A percentile compares a stretch with the other conserved stretches of the same genome.
Conservation (phyloP, 2,113 vertebrate genomes). For the zebrafish (Danio rerio) region GRCz12tu NC_133176.1:51431501-51432000, state of each 20-base stretch:
- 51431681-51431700: constrained; percentile 53
- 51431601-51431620: constrained; percentile 15
- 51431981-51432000: no score
- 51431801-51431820: constrained; percentile 56
- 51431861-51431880: constrained; percentile 45
- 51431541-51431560: not conserved
- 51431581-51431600: not conserved
- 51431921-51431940: not conserved
- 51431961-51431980: no score
- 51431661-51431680: constrained; percentile 55
- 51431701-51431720: constrained; percentile 63
- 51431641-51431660: constrained; percentile 66
- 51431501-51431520: not conserved
- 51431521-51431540: not conserved
- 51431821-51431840: constrained; percentile 57
- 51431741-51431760: constrained; percentile 50
- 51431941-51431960: no score
- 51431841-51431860: constrained; percentile 57
- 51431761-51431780: constrained; percentile 76
- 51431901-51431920: no score
- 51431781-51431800: constrained; percentile 60
- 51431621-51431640: constrained; percentile 62
- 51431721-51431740: constrained; percentile 66
- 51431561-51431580: not conserved
- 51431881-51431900: not conserved